Evolutionary conservation across 2,797 vertebrate genomes (phyloP).

Genomic region (Chiroxiphia lanceolata): DNA sequence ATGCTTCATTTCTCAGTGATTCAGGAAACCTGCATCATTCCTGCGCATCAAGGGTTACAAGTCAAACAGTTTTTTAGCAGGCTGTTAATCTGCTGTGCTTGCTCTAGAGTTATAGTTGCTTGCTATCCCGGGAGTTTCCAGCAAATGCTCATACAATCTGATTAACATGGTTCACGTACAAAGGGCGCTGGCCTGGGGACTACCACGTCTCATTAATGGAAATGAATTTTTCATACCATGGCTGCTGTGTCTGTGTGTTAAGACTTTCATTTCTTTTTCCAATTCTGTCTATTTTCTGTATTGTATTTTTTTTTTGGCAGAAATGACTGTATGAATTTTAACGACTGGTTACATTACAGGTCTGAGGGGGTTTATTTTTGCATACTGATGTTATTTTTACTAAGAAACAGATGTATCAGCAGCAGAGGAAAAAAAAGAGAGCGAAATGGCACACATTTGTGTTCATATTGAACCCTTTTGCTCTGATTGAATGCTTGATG

Average conservation of each 20-base stretch:
- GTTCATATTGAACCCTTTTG: slow-evolving; percentile 13
- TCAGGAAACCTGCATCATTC: neutral
- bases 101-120: slow-evolving; percentile 54
- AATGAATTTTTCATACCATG: slow-evolving; percentile 72
- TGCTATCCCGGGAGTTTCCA: slow-evolving; percentile 66
- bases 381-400: slow-evolving; percentile 10
- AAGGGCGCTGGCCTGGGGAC: slow-evolving; percentile 71
- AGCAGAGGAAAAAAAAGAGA: neutral
- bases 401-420: slow-evolving; percentile 1
- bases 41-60: slow-evolving; percentile 70
- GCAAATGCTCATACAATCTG: slow-evolving; percentile 72
- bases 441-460: neutral
- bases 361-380: neutral
- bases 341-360: neutral
- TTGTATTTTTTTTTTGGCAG: neutral
- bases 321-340: neutral
- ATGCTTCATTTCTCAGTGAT: neutral
- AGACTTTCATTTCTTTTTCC: neutral
- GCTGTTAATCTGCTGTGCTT: slow-evolving; percentile 68
- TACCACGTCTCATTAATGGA: slow-evolving; percentile 67
- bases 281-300: neutral
- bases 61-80: slow-evolving; percentile 71
- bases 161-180: slow-evolving; percentile 72
- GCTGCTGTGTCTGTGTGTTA: slow-evolving; percentile 4
- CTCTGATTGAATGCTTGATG: neutral